Percentiles rank a stretch among this genome's conserved stretches.
phyloP scores from a whole-genome alignment of 2,797 vertebrate genomes.

The Apogon hyalosoma region DNA sequence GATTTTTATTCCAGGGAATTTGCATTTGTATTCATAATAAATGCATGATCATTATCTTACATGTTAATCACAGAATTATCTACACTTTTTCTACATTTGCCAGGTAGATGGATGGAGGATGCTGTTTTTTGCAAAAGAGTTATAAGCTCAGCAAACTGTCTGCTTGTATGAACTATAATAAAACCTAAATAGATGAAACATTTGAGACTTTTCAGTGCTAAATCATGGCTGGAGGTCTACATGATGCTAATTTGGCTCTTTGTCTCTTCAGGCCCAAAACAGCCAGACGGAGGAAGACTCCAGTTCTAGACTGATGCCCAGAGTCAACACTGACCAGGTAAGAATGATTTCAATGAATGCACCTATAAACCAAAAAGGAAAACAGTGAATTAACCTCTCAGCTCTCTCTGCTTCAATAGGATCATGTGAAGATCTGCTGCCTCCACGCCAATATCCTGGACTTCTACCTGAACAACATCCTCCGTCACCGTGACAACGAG shows the following conservation, averaged over 20 bases:
- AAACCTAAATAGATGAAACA: too few species aligned
- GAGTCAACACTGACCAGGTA: conserved; percentile 28
- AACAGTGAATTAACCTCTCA: conserved; percentile 9
- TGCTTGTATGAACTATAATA: too few species aligned
- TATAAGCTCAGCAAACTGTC: too few species aligned
- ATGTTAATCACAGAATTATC: too few species aligned
- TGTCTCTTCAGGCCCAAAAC: conserved; percentile 56
- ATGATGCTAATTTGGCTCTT: not conserved
- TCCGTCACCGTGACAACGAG: conserved; percentile 36
- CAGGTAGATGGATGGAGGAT: too few species aligned
- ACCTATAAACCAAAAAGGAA: not conserved
- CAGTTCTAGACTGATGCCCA: conserved; percentile 47
- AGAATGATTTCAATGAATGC: not conserved
- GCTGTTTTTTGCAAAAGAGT: too few species aligned
- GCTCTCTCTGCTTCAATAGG: conserved; percentile 8
- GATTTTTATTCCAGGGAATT: too few species aligned
- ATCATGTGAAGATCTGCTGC: conserved; percentile 84
- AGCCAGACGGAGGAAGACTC: conserved; percentile 35
- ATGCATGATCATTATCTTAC: too few species aligned
- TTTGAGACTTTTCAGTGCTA: too few species aligned
- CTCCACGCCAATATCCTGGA: conserved; percentile 87
- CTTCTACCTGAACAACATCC: conserved; percentile 79
- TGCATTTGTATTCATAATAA: too few species aligned
- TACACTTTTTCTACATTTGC: too few species aligned
- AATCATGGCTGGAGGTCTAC: not conserved